Base-by-base conservation (phyloP, 1,140 invertebrate genomes). In the Delia radicum region DNA sequence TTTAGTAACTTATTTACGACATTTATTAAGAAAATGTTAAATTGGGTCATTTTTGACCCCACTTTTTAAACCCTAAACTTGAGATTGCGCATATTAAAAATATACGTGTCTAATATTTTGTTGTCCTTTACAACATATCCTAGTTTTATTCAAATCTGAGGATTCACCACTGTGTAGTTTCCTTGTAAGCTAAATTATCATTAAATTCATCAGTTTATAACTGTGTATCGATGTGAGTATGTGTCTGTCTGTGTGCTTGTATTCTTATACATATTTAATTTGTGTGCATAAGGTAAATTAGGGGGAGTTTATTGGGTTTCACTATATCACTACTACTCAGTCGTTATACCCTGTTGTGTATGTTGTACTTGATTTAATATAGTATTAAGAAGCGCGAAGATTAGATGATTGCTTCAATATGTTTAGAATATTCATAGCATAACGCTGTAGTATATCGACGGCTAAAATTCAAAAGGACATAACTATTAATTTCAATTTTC, bases 351-450 rank as follows among this genome's bases (percentile, higher is more conserved):
- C 3, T 42, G 37, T 42, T 33, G 33, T 42, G 37, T 42, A 15
- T 42, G 48, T 55, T 55, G 48, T 27, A 29, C 42, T 61, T 73
- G 37, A 61, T 73, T 73, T 73, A 73, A 73, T 73, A 24, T 31
- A 61, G 55, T 37, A 78, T 46, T 63, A 75, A 62, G 33, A 80
- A 84, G 83, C 83, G 83, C 82, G 83, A 85, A 83, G 83, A 85
- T 85, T 85, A 85, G 83, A 79, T 85, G 83, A 85, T 85, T 85
- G 83, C 83, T 79, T 81, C 83, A 85, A 85, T 85, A 85, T 85
- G 83, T 79, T 85, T 63, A 77, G 77, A 79, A 77, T 80, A 81
- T 75, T 37, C 75, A 74, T 73, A 42, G 48, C 8, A 55, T 55
- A n/a, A n/a, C n/a, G n/a, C n/a, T n/a, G n/a, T n/a, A n/a, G n/a